Evolutionary conservation across 2,113 vertebrate genomes (phyloP).

Genomic region (Pseudorasbora parva): DNA sequence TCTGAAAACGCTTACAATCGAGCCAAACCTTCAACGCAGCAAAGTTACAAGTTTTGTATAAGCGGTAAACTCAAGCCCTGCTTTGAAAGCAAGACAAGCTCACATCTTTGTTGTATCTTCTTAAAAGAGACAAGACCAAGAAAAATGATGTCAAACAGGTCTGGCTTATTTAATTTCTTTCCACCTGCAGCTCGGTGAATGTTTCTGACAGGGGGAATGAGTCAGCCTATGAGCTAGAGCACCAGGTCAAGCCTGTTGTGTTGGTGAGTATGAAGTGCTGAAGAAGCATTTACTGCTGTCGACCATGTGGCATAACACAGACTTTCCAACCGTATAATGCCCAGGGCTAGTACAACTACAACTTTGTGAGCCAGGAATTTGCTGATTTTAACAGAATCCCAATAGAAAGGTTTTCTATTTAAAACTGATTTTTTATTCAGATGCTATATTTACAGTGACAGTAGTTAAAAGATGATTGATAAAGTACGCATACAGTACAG

Average conservation of each 20-base stretch:
- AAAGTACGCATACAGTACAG: conserved; percentile 64
- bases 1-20: conserved; percentile 1
- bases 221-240: not conserved
- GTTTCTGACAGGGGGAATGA: not conserved
- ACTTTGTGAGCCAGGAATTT: not conserved
- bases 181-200: not conserved
- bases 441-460: conserved; percentile 66
- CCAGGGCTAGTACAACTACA: conserved; percentile 25
- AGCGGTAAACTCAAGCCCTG: conserved; percentile 12
- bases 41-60: not conserved
- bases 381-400: conserved; percentile 28
- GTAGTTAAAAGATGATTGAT: conserved; percentile 45
- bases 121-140: not conserved
- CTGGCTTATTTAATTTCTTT: not conserved
- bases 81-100: conserved; percentile 25
- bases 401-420: conserved; percentile 50
- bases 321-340: not conserved
- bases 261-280: conserved; percentile 37
- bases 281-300: conserved; percentile 4
- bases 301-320: not conserved
- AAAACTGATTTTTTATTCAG: conserved; percentile 70
- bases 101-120: not conserved
- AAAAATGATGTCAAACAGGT: not conserved
- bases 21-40: not conserved
- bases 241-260: conserved; percentile 42